Base-by-base conservation (phyloP, 53 echinoderm and acorn worm genomes). In the Temnopleurus reevesii region DNA sequence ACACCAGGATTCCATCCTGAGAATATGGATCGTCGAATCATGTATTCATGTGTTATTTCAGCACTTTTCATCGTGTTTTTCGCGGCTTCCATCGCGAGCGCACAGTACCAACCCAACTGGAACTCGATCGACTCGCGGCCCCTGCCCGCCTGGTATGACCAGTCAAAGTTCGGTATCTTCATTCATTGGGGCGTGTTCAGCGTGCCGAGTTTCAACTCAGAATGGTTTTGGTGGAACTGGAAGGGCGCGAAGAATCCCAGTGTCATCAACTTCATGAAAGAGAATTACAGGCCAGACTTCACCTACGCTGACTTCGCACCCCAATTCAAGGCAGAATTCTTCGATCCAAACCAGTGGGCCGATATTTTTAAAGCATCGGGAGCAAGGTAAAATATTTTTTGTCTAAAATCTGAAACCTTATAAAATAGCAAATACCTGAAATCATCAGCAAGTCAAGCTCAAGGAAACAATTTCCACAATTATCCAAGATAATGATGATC, bases 151-250 rank as follows among this genome's bases (percentile, higher is more conserved):
- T 95, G 95, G 95, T 95, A 95, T 49, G 95, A 95, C 29, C 91
- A 95, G 51, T 91, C 93, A n/a, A 95, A 95, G 84, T 91, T 95
- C 93, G 95, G 95, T 53, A 93, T 95, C 65, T 93, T 95, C 86
- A 91, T 95, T 31, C 95, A 95, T 46, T 95, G 95, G 95, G 95
- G 95, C 9, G 95, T 95, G 12, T 95, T 91, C 76, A 91, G 93
- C 44, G 95, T 95, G n/a, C 95, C 95, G 12, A 93, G 91, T 28
- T 95, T 92, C 54, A 53, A 55, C 19, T 89, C 91, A 1, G 97
- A 97, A 55, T 96, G 96, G 96, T 96, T 96, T 64, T 96, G 96
- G 96, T 89, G 59, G 31, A 8, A 71, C 3, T 96, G 96, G 96
- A 64, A 92, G 41, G 90, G 86, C 1, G 49, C n/a, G 6, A 47